A percentile compares a stretch with the other conserved stretches of the same genome.
phyloP scores from a whole-genome alignment of 1,140 invertebrate genomes.

The Ctenoplectra terminalis region DNA sequence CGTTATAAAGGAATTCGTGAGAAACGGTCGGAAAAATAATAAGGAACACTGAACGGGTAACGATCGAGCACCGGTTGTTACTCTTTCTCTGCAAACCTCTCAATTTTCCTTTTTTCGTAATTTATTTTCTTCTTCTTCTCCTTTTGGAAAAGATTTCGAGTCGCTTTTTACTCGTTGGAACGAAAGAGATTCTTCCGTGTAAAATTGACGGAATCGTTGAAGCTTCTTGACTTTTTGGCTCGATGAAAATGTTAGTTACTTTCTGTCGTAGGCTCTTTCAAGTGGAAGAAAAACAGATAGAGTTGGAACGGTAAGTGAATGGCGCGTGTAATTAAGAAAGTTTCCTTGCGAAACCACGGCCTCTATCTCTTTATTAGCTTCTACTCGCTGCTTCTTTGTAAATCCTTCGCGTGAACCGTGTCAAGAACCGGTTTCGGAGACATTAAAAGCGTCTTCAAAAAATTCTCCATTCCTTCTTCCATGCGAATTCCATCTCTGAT shows the following conservation, averaged over 20 bases:
- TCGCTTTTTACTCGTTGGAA: not conserved
- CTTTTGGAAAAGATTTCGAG: not conserved
- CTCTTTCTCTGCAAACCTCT: not conserved
- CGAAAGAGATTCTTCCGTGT: not conserved
- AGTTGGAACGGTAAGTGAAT: not conserved
- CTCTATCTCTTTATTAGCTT: conserved; percentile 19
- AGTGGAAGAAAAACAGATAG: not conserved
- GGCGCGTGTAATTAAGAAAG: conserved; percentile 31
- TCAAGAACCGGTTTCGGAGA: conserved; percentile 1
- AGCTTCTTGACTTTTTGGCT: too few species aligned
- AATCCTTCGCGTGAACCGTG: not conserved
- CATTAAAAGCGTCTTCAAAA: conserved; percentile 1
- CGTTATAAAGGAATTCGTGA: conserved; percentile 26
- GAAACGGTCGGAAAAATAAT: conserved; percentile 35
- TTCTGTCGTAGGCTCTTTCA: not conserved
- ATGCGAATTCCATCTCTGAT: not conserved
- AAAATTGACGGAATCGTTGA: not conserved
- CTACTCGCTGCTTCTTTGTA: not conserved
- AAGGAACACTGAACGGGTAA: conserved; percentile 19
- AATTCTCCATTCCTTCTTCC: not conserved
- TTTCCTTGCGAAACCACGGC: conserved; percentile 10
- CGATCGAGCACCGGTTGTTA: not conserved
- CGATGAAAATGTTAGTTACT: not conserved
- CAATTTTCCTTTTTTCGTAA: too few species aligned
- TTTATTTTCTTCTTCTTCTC: too few species aligned